These are phyloP conservation scores for Scolopax rusticola DNA, from an alignment of 2,797 vertebrate species.

Conservation along the genomic window DNA sequence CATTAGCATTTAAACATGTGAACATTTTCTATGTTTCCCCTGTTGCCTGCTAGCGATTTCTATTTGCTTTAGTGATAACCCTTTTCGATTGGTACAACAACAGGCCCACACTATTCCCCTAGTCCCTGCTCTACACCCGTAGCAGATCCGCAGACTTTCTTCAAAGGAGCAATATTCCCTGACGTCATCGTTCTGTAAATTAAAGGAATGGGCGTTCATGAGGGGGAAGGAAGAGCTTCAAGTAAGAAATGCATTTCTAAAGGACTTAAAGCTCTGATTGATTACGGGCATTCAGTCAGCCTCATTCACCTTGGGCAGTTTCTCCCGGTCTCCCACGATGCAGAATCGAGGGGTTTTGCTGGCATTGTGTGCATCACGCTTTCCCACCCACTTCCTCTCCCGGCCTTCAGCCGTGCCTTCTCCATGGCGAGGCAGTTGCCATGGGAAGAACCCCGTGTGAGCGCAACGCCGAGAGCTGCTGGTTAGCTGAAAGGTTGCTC, in stretches of 20 bases:
- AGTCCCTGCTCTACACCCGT: background rate
- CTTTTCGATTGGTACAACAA: background rate
- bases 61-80: background rate
- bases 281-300: background rate
- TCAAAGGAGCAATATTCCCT: conserved; percentile 37
- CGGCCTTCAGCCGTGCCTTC: conserved; percentile 2
- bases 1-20: conserved; percentile 82
- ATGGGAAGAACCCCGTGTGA: background rate
- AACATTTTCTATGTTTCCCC: conserved; percentile 61
- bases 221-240: conserved; percentile 59
- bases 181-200: conserved; percentile 25
- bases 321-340: conserved; percentile 15
- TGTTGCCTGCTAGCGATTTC: conserved; percentile 15
- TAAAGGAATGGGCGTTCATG: conserved; percentile 39
- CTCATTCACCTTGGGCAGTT: background rate
- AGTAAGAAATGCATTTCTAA: conserved; percentile 36
- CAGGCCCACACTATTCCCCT: conserved; percentile 30
- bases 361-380: background rate
- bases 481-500: conserved; percentile 3
- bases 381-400: conserved; percentile 44
- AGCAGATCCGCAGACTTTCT: background rate
- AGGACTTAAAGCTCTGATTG: conserved; percentile 45
- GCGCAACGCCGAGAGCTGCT: background rate
- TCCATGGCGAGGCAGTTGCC: conserved; percentile 27
- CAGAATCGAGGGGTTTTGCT: background rate